Evolutionary conservation across 2,888 invertebrate species (phyloP).

Genomic region (Sinhomidia bicolor): DNA sequence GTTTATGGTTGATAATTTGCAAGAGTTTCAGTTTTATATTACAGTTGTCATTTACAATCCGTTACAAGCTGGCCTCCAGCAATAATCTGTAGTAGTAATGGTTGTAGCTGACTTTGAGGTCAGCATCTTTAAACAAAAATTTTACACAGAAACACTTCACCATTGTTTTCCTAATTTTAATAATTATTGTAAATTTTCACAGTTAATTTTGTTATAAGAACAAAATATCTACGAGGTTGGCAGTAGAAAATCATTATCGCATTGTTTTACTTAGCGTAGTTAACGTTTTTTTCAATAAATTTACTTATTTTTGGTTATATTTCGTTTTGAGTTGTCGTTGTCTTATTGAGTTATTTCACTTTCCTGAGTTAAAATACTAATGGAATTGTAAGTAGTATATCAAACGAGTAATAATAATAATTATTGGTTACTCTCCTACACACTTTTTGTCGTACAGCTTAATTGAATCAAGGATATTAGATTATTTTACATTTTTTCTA

Average conservation of each 20-base stretch:
- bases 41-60: background rate
- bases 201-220: background rate
- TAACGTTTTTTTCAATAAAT: background rate
- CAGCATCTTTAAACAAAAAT: background rate
- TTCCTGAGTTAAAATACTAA: background rate
- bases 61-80: constrained; percentile 45
- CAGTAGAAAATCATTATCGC: background rate
- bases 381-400: too few species aligned
- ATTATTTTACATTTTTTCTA: background rate
- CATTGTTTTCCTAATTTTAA: background rate
- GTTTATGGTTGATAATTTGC: too few species aligned
- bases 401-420: background rate
- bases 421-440: constrained; percentile 4
- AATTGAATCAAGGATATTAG: background rate
- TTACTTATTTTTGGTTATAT: too few species aligned
- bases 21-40: too few species aligned
- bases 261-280: constrained; percentile 43
- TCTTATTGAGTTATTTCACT: constrained; percentile 6
- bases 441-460: background rate
- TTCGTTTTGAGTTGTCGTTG: background rate
- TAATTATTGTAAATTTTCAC: background rate
- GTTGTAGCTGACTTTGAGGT: constrained; percentile 4
- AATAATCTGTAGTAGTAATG: background rate
- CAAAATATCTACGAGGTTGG: background rate
- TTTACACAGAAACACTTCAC: constrained; percentile 43